These are phyloP conservation scores for Drosophila baimaii DNA, from an alignment of 1,140 invertebrate genomes.

Conservation along the genomic window DNA sequence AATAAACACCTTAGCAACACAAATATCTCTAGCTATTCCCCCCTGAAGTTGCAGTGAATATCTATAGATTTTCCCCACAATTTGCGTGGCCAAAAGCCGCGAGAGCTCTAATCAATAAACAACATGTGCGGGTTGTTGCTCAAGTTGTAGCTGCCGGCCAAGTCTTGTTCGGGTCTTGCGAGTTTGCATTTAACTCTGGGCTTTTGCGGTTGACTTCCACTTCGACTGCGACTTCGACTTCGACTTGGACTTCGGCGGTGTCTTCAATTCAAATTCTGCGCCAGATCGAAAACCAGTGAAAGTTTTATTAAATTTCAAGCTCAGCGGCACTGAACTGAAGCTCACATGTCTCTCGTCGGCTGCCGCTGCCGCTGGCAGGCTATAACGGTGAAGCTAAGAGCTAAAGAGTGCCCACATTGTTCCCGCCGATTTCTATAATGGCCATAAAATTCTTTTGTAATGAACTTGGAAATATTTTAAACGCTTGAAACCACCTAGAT, in stretches of 20 bases:
- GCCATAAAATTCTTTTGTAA: conserved; percentile 60
- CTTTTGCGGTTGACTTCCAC: conserved; percentile 27
- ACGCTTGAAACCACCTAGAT: conserved; percentile 31
- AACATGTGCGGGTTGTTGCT: conserved; percentile 32
- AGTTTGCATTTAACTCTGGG: conserved; percentile 23
- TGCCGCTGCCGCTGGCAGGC: conserved; percentile 8
- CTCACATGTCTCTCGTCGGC: conserved; percentile 20
- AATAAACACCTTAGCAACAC: not conserved
- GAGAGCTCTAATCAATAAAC: conserved; percentile 39
- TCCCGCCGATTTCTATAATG: conserved; percentile 53
- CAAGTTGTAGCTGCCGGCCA: conserved; percentile 29
- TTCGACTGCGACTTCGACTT: conserved; percentile 18
- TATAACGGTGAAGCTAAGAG: conserved; percentile 59
- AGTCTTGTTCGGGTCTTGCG: conserved; percentile 28
- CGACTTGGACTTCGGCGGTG: conserved; percentile 10
- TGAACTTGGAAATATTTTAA: conserved; percentile 24
- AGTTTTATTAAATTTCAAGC: conserved; percentile 71
- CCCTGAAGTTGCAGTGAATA: not conserved
- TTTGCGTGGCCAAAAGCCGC: conserved; percentile 38
- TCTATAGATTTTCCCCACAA: conserved; percentile 2
- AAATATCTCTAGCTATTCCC: not conserved
- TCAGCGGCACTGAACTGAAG: conserved; percentile 13
- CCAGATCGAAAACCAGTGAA: conserved; percentile 76
- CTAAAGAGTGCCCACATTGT: conserved; percentile 44
- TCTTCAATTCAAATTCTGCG: conserved; percentile 60